Evolutionary conservation across 92 coral and sea anemone genomes (phyloP), one percentile per base, ranked within the genome.

Genomic region (Siderastrea radians): DNA sequence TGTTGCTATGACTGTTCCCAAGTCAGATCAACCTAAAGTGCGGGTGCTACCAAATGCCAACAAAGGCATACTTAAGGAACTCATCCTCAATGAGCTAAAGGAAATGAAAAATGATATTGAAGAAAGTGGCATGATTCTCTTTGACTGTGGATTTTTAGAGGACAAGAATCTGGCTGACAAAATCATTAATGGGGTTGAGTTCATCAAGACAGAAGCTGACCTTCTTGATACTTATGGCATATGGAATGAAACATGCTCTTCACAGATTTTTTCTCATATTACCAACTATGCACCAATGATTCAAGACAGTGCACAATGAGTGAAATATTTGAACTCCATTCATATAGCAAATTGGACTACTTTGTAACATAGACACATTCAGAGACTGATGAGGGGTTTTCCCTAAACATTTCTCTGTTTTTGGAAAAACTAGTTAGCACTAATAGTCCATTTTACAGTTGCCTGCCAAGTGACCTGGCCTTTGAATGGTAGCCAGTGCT

Each of bases 181-280:
- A 49, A 70, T 91, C 68, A 80, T 87, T 13, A 68, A 86, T 50
- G 82, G 82, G 58, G 68, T 91, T 75, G 94, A 80, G 58, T 75
- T 16, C 12, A 91, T 91, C 47, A 54, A 77, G 68, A 74, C 94
- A 13, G 91, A 81, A 63, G 82, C 94, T 68, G 94, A 91, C 49
- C 88, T 91, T 26, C 66, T 81, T 72, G 81, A 43, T 12, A 74
- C 74, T 50, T 87, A 44, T 81, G 94, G 94, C 51, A 81, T 86
- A 65, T 91, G 91, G 91, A 79, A 85, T 80, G 91, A 91, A 72
- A 78, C 51, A 5, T 87, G 87, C 71, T 91, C 94, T 65, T 86
- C 94, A 46, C 62, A 86, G 70, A 75, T 91, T 48, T 91, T 81
- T 58, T 52, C 77, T 63, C 51, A 80, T 43, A 78, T 85, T 75